Percentiles rank a stretch among this genome's conserved stretches.
Evolutionary conservation across 2,888 invertebrate species (phyloP).

Genomic region (Acrobeloides nanus): DNA sequence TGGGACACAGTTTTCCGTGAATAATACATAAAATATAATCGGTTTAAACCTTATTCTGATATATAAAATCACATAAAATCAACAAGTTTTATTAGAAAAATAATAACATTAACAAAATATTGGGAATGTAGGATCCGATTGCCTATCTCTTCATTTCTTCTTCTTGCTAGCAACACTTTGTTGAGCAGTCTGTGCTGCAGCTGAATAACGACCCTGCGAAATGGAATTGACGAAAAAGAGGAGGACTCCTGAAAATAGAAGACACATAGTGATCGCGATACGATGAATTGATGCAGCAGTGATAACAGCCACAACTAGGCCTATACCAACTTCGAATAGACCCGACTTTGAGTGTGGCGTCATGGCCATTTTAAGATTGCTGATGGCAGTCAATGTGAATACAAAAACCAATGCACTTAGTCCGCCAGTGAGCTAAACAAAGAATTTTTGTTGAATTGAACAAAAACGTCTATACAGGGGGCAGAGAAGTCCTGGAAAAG

Average conservation of each 20-base stretch:
- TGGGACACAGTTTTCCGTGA: no score
- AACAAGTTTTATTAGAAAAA: not conserved
- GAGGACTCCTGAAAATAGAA: conserved; percentile 25
- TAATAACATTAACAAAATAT: conserved; percentile 3
- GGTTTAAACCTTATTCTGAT: no score
- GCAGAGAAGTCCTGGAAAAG: no score
- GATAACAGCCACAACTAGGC: conserved; percentile 20
- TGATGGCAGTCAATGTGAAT: conserved; percentile 28
- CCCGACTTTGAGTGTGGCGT: conserved; percentile 17
- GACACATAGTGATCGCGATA: conserved; percentile 28
- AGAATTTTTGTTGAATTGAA: no score
- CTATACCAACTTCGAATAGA: conserved; percentile 23
- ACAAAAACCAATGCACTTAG: conserved; percentile 30
- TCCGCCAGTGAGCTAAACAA: no score
- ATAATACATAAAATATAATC: no score
- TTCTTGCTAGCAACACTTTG: conserved; percentile 13
- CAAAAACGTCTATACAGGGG: no score
- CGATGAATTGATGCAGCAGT: conserved; percentile 29
- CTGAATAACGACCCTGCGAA: conserved; percentile 23
- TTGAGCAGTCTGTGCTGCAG: conserved; percentile 4
- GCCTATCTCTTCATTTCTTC: conserved; percentile 1
- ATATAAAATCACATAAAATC: not conserved
- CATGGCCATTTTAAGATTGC: conserved; percentile 29
- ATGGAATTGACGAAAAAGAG: conserved; percentile 26
- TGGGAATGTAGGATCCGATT: not conserved